Evolutionary conservation across 2,888 invertebrate species (phyloP).

Genomic region (Entomobrya multifasciata): DNA sequence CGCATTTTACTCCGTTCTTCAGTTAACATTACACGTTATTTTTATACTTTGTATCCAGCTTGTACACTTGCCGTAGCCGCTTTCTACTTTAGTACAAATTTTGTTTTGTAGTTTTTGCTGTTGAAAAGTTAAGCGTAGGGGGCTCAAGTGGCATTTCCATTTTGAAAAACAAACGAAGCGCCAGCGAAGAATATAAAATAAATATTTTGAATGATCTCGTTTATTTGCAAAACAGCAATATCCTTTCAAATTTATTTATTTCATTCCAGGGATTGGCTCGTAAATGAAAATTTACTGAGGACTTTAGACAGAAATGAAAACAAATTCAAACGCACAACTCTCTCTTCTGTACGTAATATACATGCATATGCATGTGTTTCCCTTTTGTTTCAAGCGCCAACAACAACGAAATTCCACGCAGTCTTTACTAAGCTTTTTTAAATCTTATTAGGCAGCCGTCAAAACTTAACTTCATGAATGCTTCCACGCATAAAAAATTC

Average conservation of each 20-base stretch:
- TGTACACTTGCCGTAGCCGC: too few relatives aligned
- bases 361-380: too few relatives aligned
- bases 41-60: too few relatives aligned
- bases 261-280: slow-evolving; percentile 13
- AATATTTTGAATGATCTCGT: slow-evolving; percentile 22
- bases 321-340: background rate
- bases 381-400: background rate
- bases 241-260: slow-evolving; percentile 37
- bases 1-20: slow-evolving; percentile 3
- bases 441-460: slow-evolving; percentile 3
- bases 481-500: background rate
- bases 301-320: slow-evolving; percentile 20
- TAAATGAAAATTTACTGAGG: slow-evolving; percentile 25
- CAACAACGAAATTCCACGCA: too few relatives aligned
- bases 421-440: background rate
- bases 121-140: background rate
- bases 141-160: slow-evolving; percentile 10
- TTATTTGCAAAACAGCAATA: slow-evolving; percentile 30
- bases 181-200: background rate
- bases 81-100: background rate
- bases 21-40: too few relatives aligned
- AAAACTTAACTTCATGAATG: slow-evolving; percentile 1
- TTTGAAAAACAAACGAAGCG: background rate
- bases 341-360: too few relatives aligned
- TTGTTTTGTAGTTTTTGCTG: background rate